phyloP scores from a whole-genome alignment of 2,113 vertebrate genomes.

The Pao palembangensis region DNA sequence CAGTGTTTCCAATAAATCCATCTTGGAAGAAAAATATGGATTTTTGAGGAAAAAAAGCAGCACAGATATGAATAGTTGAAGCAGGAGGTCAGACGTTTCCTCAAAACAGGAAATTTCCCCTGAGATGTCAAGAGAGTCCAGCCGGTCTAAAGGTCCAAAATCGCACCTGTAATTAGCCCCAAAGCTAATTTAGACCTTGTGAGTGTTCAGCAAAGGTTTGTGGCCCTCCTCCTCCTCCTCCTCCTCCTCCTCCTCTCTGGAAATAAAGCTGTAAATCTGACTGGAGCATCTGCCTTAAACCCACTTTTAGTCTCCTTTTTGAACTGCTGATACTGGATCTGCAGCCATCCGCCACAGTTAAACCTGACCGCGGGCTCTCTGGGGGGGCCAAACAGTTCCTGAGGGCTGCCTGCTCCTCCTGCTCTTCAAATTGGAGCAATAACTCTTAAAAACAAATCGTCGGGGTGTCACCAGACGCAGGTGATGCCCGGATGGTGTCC shows the following conservation, averaged over 20 bases:
- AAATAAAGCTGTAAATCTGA: constrained; percentile 5
- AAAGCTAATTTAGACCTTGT: too few species aligned
- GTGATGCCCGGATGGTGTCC: constrained; percentile 28
- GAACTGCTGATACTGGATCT: constrained; percentile 44
- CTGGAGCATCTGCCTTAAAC: constrained; percentile 39
- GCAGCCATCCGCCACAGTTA: constrained; percentile 20
- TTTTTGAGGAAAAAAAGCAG: background rate
- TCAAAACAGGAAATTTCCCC: too few species aligned
- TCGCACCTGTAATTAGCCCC: too few species aligned
- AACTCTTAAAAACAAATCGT: constrained; percentile 43
- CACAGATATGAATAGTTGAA: background rate
- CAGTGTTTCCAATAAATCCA: constrained; percentile 44
- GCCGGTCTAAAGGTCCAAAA: too few species aligned
- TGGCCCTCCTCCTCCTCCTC: too few species aligned
- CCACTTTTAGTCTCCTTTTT: constrained; percentile 48
- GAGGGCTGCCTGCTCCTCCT: constrained; percentile 43
- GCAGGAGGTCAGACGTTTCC: too few species aligned
- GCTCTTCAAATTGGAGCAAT: constrained; percentile 30
- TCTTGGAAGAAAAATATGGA: background rate
- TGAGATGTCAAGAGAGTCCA: too few species aligned
- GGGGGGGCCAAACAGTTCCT: constrained; percentile 33
- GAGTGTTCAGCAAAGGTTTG: too few species aligned
- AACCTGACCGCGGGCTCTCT: constrained; percentile 30
- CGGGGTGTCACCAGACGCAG: constrained; percentile 65
- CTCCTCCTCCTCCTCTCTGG: too few species aligned